Evolutionary conservation across 2,888 invertebrate species (phyloP).

Genomic region (Steinernema carpocapsae): DNA sequence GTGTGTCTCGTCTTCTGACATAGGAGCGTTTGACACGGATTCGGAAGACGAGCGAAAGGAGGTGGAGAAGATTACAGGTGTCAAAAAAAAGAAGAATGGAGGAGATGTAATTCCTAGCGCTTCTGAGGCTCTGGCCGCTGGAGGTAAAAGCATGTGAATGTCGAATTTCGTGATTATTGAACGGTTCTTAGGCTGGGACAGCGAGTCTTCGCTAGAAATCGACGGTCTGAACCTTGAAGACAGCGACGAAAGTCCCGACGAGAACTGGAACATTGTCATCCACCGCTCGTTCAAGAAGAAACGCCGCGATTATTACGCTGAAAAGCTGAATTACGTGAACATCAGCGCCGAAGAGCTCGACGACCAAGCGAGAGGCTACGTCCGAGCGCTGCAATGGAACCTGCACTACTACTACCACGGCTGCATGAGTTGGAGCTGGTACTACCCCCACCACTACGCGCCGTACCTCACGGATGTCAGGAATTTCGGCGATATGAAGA

Average conservation of each 20-base stretch:
- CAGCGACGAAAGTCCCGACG: slow-evolving; percentile 62
- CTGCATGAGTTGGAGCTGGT: slow-evolving; percentile 97
- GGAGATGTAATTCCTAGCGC: background rate
- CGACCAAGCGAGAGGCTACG: slow-evolving; percentile 85
- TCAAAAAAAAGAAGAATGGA: slow-evolving; percentile 1
- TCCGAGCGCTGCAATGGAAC: slow-evolving; percentile 94
- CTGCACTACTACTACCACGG: slow-evolving; percentile 94
- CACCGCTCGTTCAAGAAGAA: slow-evolving; percentile 79
- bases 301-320: slow-evolving; percentile 88
- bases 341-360: slow-evolving; percentile 82
- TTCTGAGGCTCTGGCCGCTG: background rate
- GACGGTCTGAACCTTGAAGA: slow-evolving; percentile 48
- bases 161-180: background rate
- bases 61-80: slow-evolving; percentile 10
- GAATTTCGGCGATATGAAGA: slow-evolving; percentile 78
- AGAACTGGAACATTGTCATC: slow-evolving; percentile 51
- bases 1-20: slow-evolving; percentile 39
- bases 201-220: slow-evolving; percentile 39
- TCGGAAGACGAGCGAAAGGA: slow-evolving; percentile 35
- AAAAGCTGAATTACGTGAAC: slow-evolving; percentile 82
- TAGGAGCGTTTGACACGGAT: slow-evolving; percentile 9
- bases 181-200: background rate
- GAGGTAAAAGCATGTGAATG: background rate
- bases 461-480: slow-evolving; percentile 92
- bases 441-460: slow-evolving; percentile 94